phyloP scores from a whole-genome alignment of 2,888 invertebrate genomes.

The Acanthopleura granulata region DNA sequence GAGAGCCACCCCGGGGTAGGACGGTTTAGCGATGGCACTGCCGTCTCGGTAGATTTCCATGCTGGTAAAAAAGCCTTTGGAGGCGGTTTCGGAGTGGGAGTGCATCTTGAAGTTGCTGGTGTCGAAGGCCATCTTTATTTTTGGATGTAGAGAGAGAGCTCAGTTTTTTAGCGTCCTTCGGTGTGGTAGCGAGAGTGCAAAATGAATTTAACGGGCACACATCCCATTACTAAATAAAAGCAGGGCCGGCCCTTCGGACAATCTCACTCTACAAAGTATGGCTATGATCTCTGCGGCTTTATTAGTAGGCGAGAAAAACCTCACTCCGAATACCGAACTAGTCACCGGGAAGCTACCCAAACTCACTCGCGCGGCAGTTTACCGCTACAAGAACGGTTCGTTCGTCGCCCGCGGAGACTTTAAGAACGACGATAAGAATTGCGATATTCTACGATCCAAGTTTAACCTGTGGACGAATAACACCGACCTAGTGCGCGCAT shows the following conservation, averaged over 20 bases:
- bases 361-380: background rate
- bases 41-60: background rate
- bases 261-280: background rate
- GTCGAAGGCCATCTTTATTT: background rate
- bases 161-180: too few relatives aligned
- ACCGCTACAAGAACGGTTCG: background rate
- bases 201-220: background rate
- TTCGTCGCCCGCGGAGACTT: background rate
- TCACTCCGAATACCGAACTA: background rate
- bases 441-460: background rate
- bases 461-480: background rate
- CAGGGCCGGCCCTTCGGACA: too few relatives aligned
- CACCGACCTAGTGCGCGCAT: background rate
- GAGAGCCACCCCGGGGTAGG: background rate
- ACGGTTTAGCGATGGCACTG: background rate
- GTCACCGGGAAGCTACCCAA: background rate
- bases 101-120: background rate
- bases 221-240: too few relatives aligned
- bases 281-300: background rate
- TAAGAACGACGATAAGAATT: background rate
- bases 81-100: background rate
- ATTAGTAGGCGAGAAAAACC: background rate
- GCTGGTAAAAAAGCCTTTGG: background rate
- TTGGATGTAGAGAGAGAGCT: too few relatives aligned
- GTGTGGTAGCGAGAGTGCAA: too few relatives aligned